Conservation (phyloP, 2,888 invertebrate species). For the Ennomos fuscantarius region DNA sequence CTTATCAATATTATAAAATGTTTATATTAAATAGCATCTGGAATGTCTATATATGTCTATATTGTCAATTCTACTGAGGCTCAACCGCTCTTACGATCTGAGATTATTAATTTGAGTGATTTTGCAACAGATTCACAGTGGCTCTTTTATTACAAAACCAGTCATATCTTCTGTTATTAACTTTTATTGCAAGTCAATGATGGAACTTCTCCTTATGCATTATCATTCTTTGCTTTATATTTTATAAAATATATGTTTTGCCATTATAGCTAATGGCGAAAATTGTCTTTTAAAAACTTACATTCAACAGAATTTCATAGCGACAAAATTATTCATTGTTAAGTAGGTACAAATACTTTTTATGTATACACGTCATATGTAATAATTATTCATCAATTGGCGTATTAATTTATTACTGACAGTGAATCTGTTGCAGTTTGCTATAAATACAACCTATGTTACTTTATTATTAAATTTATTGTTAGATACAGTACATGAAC, state of each 20-base stretch:
- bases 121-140: conserved; percentile 60
- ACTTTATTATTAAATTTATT: conserved; percentile 64
- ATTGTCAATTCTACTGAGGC: conserved; percentile 80
- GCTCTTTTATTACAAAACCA: conserved; percentile 12
- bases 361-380: too few species aligned
- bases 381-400: too few species aligned
- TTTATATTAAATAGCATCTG: conserved; percentile 65
- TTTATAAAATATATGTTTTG: too few species aligned
- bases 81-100: conserved; percentile 54
- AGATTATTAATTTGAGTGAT: conserved; percentile 55
- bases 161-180: conserved; percentile 8
- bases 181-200: background rate
- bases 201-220: conserved; percentile 1
- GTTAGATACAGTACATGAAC: conserved; percentile 71
- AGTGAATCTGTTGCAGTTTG: conserved; percentile 59
- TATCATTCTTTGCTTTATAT: too few species aligned
- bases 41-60: conserved; percentile 79
- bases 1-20: conserved; percentile 67
- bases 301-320: too few species aligned
- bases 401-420: conserved; percentile 23
- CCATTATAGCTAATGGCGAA: too few species aligned
- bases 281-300: too few species aligned
- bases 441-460: conserved; percentile 58
- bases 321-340: too few species aligned
- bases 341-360: too few species aligned